phyloP scores from a whole-genome alignment of 1,140 invertebrate species.

The Hermetia illucens region DNA sequence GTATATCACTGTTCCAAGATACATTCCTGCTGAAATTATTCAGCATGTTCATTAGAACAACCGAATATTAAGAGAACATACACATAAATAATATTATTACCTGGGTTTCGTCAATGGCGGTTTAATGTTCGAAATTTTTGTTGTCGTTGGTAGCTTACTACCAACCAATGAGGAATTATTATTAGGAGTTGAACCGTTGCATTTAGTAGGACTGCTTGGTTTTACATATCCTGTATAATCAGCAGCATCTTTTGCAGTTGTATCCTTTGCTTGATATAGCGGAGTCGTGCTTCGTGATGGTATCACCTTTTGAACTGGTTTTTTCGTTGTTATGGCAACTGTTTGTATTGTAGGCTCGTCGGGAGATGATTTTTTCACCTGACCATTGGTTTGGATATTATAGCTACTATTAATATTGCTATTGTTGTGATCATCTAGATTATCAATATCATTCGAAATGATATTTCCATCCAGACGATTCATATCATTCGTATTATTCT shows the following conservation, averaged over 20 bases:
- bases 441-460: conserved; percentile 6
- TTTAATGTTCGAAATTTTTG: too few relatives aligned
- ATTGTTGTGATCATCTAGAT: conserved; percentile 18
- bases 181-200: conserved; percentile 15
- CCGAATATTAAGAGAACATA: background rate
- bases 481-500: too few relatives aligned
- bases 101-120: too few relatives aligned
- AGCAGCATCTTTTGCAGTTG: conserved; percentile 9
- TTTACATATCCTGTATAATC: conserved; percentile 49
- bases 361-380: too few relatives aligned
- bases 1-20: conserved; percentile 54
- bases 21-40: conserved; percentile 19
- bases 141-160: too few relatives aligned
- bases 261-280: conserved; percentile 12
- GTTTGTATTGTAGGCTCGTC: conserved; percentile 3
- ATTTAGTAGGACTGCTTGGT: conserved; percentile 54
- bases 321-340: conserved; percentile 31
- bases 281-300: conserved; percentile 34
- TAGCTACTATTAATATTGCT: background rate
- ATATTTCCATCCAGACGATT: conserved; percentile 11
- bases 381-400: too few relatives aligned
- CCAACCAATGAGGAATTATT: background rate
- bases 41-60: conserved; percentile 3
- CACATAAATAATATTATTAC: background rate
- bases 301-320: conserved; percentile 42